Evolutionary conservation across 2,797 vertebrate genomes (phyloP), one percentile per base, ranked within the genome.

Genomic region (Bovichtus variegatus): DNA sequence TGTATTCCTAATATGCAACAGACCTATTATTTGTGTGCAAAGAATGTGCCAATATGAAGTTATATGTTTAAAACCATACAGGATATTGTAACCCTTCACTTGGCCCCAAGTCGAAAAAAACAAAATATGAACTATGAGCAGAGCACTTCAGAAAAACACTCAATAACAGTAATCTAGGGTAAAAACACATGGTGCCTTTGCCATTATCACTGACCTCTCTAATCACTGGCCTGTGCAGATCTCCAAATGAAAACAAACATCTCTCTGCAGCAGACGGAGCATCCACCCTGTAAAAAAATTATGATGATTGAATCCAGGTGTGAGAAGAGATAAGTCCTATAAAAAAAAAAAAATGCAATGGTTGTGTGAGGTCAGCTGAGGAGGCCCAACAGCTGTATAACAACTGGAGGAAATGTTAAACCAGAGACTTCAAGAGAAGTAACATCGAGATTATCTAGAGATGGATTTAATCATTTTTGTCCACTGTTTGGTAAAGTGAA

Each of bases 351-450:
- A n/a, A n/a, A n/a, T 34, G 74, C 78, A 60, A 25, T 68, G 64
- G 69, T 83, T 44, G 80, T 84, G 74, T 88, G 84, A 87, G 83
- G 83, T 87, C 76, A 91, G 71, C n/a, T 83, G 77, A 83, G 80
- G 76, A 80, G 71, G 84, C 75, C 82, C 53, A 76, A 85, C 89
- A 91, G 88, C 86, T 92, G 87, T 81, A 77, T 59, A 87, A 81
- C 89, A 93, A 92, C 87, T 84, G 81, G 59, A 83, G 83, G 87
- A 91, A 87, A 86, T 83, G 86, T 88, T 86, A 76, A 78, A 90
- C 73, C 57, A 62, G 77, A 88, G 72, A 78, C 84, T 84, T 90
- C 73, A 82, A 77, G 59, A 67, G 66, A 80, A 70, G 72, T 46
- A 79, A 23, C 61, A 77, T 65, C 4, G 27, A 80, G 83, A 90